Conservation (phyloP, 2,888 invertebrate genomes). For the Bimastos eiseni region DNA sequence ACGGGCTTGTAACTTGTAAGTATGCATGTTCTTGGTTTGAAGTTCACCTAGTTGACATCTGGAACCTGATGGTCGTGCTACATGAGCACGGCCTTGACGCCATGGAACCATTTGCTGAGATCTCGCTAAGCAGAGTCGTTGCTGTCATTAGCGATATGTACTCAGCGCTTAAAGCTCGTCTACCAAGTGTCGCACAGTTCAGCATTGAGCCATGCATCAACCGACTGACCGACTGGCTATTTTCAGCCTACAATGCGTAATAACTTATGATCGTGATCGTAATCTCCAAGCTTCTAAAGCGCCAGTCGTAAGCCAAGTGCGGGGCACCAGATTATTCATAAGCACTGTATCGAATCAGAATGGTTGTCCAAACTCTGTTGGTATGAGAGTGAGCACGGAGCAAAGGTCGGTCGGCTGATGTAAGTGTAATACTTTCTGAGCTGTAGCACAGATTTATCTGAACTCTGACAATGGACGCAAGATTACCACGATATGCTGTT, state of each 20-base stretch:
- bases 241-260: neutral
- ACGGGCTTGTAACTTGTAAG: too few relatives aligned
- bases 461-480: too few relatives aligned
- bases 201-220: constrained; percentile 15
- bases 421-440: too few relatives aligned
- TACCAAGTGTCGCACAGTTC: constrained; percentile 20
- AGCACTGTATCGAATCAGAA: too few relatives aligned
- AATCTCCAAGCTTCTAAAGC: too few relatives aligned
- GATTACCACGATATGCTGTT: too few relatives aligned
- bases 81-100: neutral
- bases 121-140: neutral
- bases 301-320: too few relatives aligned
- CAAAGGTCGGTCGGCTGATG: too few relatives aligned
- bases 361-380: too few relatives aligned
- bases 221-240: neutral
- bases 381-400: too few relatives aligned
- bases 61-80: constrained; percentile 8
- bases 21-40: neutral
- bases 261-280: neutral
- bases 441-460: too few relatives aligned
- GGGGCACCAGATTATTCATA: too few relatives aligned
- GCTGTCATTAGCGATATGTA: constrained; percentile 2
- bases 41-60: constrained; percentile 19
- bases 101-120: constrained; percentile 3
- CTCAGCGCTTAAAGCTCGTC: neutral